phyloP scores from a whole-genome alignment of 2,888 invertebrate genomes.

The Xestia c-nigrum region DNA sequence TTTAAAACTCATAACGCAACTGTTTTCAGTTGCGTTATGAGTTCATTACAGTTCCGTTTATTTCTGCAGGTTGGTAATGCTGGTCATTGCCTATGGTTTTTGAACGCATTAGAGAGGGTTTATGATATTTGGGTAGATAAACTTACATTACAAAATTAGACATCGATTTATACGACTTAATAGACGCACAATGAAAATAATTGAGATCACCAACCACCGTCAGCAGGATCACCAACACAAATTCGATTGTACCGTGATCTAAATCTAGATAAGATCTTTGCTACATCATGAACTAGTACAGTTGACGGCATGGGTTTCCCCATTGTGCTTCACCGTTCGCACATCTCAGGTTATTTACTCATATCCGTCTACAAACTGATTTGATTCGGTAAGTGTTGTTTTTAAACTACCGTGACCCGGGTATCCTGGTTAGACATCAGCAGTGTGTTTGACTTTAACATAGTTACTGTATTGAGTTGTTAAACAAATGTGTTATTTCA shows the following conservation, averaged over 20 bases:
- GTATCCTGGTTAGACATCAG: neutral
- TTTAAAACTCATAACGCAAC: no score
- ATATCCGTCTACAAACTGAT: constrained; percentile 57
- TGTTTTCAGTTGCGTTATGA: no score
- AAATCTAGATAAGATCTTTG: constrained; percentile 68
- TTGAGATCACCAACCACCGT: constrained; percentile 6
- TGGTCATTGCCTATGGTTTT: no score
- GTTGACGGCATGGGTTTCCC: constrained; percentile 74
- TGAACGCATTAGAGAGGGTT: no score
- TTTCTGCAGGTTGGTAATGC: no score
- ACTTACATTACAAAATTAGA: neutral
- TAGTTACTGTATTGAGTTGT: neutral
- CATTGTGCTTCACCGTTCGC: constrained; percentile 54
- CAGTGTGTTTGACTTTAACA: constrained; percentile 9
- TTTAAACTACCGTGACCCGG: constrained; percentile 13
- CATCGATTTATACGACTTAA: neutral
- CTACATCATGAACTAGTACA: constrained; percentile 62
- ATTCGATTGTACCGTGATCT: constrained; percentile 47
- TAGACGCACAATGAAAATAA: constrained; percentile 5
- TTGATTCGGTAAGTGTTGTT: constrained; percentile 32
- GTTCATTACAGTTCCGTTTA: no score
- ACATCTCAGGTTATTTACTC: constrained; percentile 39
- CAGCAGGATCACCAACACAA: constrained; percentile 17
- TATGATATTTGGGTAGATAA: no score
- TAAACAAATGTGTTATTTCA: constrained; percentile 12